phyloP scores from a whole-genome alignment of 30 jellyfish, hydroid and myxozoan species.

The Aurelia sp. region DNA sequence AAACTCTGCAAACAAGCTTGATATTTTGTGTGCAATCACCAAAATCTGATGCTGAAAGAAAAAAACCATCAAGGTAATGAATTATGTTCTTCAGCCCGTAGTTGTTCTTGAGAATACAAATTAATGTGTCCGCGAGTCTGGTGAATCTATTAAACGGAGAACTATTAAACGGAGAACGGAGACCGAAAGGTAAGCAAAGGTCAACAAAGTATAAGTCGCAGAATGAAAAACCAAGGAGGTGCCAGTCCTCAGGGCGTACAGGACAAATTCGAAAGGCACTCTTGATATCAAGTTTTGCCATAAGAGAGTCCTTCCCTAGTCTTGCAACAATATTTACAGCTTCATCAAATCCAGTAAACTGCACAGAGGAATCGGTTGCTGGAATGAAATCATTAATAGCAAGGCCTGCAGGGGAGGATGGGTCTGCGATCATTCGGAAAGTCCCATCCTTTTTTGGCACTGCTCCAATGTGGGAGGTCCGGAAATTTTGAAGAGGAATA shows the following conservation, averaged over 20 bases:
- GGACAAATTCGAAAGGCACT: too few relatives aligned
- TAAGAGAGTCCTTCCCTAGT: too few relatives aligned
- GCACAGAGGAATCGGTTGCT: slow-evolving; percentile 18
- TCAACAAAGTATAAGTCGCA: too few relatives aligned
- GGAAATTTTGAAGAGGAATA: too few relatives aligned
- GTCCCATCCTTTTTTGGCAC: slow-evolving; percentile 30
- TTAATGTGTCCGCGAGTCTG: slow-evolving; percentile 25
- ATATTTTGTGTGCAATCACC: too few relatives aligned
- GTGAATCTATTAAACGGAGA: slow-evolving; percentile 24
- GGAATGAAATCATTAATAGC: slow-evolving; percentile 44
- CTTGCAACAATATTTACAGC: slow-evolving; percentile 35
- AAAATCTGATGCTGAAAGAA: slow-evolving; percentile 27
- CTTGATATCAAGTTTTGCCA: too few relatives aligned
- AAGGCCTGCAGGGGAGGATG: slow-evolving; percentile 58
- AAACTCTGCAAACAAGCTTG: too few relatives aligned
- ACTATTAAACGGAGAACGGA: slow-evolving; percentile 27
- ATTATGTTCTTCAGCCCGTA: neutral
- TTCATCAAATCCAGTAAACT: slow-evolving; percentile 37
- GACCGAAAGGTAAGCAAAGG: too few relatives aligned
- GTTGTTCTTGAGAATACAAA: neutral
- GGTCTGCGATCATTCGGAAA: slow-evolving; percentile 31
- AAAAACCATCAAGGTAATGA: slow-evolving; percentile 38
- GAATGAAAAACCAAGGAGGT: too few relatives aligned
- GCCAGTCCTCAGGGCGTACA: too few relatives aligned
- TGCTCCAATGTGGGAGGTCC: slow-evolving; percentile 24